Conservation (phyloP, 1,140 invertebrate genomes). For the Asobara japonica region DNA sequence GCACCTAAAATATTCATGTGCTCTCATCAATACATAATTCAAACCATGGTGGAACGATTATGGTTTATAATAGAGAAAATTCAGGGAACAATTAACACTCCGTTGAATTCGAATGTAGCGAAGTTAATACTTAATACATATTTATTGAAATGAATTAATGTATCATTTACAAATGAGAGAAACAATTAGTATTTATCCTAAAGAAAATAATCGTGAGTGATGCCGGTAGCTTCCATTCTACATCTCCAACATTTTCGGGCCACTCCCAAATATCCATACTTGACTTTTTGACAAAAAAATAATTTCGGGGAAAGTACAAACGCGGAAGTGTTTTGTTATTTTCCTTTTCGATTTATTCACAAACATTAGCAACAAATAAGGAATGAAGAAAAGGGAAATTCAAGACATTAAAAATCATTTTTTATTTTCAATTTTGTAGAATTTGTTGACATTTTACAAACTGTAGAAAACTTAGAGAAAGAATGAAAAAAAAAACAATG, state of each 20-base stretch:
- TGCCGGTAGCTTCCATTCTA: neutral
- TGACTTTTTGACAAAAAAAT: neutral
- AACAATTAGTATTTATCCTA: neutral
- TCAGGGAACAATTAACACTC: neutral
- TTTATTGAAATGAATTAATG: neutral
- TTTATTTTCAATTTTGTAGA: too few species aligned
- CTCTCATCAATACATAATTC: neutral
- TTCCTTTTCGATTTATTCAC: too few species aligned
- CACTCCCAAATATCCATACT: neutral
- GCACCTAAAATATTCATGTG: neutral
- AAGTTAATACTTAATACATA: neutral
- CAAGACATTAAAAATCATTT: too few species aligned
- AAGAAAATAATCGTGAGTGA: neutral
- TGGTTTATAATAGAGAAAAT: neutral
- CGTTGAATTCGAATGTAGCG: neutral
- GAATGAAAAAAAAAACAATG: too few species aligned
- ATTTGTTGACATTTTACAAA: too few species aligned
- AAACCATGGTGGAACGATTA: neutral
- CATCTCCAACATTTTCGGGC: neutral
- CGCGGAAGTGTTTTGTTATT: too few species aligned
- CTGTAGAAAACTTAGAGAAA: too few species aligned
- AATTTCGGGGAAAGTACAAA: too few species aligned
- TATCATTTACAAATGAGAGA: too few species aligned
- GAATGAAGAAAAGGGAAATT: too few species aligned
- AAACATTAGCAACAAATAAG: too few species aligned